Evolutionary conservation across 2,113 vertebrate genomes (phyloP).

Genomic region (Brachyhypopomus occidentalis): DNA sequence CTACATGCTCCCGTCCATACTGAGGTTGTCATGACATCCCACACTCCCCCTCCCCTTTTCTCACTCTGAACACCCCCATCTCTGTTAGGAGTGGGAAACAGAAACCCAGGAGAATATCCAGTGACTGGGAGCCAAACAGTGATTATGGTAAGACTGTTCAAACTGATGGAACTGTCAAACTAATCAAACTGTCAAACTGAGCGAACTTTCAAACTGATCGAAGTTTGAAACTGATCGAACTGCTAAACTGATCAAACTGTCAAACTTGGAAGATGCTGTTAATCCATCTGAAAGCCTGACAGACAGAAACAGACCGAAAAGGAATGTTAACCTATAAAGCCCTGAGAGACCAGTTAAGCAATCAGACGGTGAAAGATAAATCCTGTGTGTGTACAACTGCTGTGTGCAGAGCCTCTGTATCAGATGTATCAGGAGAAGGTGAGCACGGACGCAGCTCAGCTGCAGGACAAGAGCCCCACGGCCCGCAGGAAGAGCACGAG

Average conservation of each 20-base stretch:
- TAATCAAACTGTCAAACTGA: no score
- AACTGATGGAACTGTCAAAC: no score
- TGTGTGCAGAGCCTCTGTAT: slow-evolving; percentile 72
- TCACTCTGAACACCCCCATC: neutral
- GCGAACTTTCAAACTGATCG: no score
- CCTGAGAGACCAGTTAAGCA: no score
- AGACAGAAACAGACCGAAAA: no score
- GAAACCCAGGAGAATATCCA: slow-evolving; percentile 40
- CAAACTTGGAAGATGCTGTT: no score
- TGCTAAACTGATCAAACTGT: no score
- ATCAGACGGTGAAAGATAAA: no score
- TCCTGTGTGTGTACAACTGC: slow-evolving; percentile 10
- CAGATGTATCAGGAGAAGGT: slow-evolving; percentile 74
- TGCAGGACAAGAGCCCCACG: slow-evolving; percentile 46
- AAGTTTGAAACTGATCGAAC: no score
- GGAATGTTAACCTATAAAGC: no score
- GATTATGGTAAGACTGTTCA: slow-evolving; percentile 49
- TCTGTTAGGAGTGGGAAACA: slow-evolving; percentile 14
- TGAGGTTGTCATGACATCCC: neutral
- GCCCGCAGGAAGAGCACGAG: slow-evolving; percentile 60
- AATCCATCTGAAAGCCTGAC: no score
- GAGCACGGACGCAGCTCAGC: slow-evolving; percentile 71
- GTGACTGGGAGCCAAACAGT: slow-evolving; percentile 57
- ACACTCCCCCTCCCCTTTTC: neutral
- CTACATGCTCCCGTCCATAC: neutral